Base-by-base conservation (phyloP, 2,888 invertebrate species). In the Tanytarsus gracilentus region DNA sequence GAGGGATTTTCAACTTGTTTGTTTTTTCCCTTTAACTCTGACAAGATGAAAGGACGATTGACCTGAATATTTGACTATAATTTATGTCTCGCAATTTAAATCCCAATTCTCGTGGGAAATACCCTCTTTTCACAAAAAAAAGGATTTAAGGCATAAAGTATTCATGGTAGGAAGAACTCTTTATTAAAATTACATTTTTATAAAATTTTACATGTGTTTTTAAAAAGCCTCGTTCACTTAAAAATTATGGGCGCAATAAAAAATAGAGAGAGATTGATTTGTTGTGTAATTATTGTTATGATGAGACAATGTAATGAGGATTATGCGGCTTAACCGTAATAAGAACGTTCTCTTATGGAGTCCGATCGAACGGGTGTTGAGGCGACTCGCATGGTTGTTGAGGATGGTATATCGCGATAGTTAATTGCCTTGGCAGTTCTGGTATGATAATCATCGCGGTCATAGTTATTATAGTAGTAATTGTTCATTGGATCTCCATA, bases 401-500 rank as follows among this genome's bases (percentile, higher is more conserved):
- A 27, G 11, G 58, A 2, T 6, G 48, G 58, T 11, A n/a, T 6
- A 27, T 48, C 48, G n/a, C 58, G 58, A 21, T 29, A 48, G 14
- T 5, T 27, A 2, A 40, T 18, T 7, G 26, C 25, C 9, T 58
- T 58, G 9, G 58, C 48, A 2, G 58, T 58, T 58, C 58, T 16
- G 9, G 29, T 21, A 40, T 18, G 7, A 21, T 48, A 40, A 27
- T 48, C 58, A 26, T 49, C 49, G 27, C 26, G 26, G 18, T 58
- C 48, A n/a, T 58, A 48, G 18, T 56, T 18, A 11, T 56, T 44
- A 18, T 56, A 36, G 18, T 56, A 56, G 11, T 40, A 14, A 14
- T 25, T 25, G 5, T 39, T 26, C 9, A 21, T n/a, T 11, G 77
- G 76, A 65, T 79, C 72, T 65, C 79, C 79, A 36, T 60, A 50